Evolutionary conservation across 2,888 invertebrate species (phyloP).

Genomic region (Nephrotoma appendiculata): DNA sequence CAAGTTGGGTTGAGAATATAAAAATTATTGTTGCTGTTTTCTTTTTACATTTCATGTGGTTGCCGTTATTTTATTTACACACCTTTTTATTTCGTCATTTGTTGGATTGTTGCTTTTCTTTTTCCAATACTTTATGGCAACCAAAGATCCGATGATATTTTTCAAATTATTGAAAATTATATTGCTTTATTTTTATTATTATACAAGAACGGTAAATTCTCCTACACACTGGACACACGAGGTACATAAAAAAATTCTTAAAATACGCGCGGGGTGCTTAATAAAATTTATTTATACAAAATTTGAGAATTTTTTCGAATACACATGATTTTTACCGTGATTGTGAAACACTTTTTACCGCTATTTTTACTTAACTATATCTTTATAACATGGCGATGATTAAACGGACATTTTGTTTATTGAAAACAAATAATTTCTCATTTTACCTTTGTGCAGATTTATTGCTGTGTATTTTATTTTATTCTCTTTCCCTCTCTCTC

Average conservation of each 20-base stretch:
- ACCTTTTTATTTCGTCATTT: not conserved
- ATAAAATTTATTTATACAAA: not conserved
- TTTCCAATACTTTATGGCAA: not conserved
- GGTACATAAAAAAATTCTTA: not conserved
- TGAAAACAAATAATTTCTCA: not conserved
- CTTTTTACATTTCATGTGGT: not conserved
- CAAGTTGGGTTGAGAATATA: not conserved
- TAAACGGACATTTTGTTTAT: not conserved
- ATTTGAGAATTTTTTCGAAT: not conserved
- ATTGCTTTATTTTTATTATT: not conserved
- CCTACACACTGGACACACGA: not conserved
- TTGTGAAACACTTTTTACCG: not conserved
- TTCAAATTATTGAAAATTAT: not conserved
- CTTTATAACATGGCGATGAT: not conserved
- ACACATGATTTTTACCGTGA: not conserved
- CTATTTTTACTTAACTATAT: not conserved
- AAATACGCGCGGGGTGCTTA: not conserved
- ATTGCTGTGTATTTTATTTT: not conserved
- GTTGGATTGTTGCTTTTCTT: not conserved
- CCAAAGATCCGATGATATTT: not conserved
- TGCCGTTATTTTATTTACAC: not conserved
- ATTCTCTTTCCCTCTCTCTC: not conserved
- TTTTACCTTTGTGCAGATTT: not conserved
- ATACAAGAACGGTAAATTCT: not conserved
- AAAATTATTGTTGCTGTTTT: not conserved